phyloP scores from a whole-genome alignment of 2,797 vertebrate species.

The Rhabdophis nuchalis region DNA sequence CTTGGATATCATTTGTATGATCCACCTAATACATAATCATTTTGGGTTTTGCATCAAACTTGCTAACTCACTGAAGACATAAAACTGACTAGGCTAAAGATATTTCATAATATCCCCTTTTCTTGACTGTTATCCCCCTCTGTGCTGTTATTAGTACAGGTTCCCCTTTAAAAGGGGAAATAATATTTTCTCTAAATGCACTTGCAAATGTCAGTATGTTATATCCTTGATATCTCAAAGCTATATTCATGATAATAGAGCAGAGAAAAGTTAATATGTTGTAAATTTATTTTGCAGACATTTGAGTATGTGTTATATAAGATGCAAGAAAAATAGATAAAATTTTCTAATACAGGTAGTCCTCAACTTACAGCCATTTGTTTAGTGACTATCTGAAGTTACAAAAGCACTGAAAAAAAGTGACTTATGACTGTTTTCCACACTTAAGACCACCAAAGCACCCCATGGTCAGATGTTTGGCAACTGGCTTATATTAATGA shows the following conservation, averaged over 20 bases:
- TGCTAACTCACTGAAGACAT: neutral
- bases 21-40: neutral
- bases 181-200: neutral
- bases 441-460: neutral
- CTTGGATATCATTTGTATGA: neutral
- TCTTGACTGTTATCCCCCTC: neutral
- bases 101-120: neutral
- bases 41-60: neutral
- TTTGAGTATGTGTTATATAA: constrained; percentile 5
- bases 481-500: neutral
- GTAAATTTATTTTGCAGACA: neutral
- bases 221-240: neutral
- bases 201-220: neutral
- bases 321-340: neutral
- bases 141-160: neutral
- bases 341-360: neutral
- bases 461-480: neutral
- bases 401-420: neutral
- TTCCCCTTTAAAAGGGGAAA: neutral
- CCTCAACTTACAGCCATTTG: neutral
- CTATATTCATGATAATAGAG: neutral
- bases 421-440: neutral
- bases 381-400: neutral
- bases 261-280: neutral
- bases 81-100: neutral